These are phyloP conservation scores for Eupeodes latifasciatus DNA, from an alignment of 2,888 invertebrate genomes.

Conservation along the genomic window DNA sequence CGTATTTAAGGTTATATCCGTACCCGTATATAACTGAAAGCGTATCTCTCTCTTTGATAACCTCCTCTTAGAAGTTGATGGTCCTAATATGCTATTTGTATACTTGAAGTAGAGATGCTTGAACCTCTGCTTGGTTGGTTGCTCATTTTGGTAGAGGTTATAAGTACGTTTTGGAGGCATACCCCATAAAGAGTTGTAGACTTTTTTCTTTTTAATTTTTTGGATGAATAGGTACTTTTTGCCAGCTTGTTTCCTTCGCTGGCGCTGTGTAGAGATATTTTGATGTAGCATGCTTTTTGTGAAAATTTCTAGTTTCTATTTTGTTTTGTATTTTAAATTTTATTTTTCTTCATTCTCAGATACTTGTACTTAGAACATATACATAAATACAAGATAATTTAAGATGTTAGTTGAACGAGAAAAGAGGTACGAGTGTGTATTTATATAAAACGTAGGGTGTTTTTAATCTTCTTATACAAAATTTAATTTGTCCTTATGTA, in stretches of 20 bases:
- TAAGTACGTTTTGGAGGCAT: slow-evolving; percentile 25
- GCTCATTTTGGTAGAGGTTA: slow-evolving; percentile 57
- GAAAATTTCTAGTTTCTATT: not conserved
- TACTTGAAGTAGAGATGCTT: slow-evolving; percentile 62
- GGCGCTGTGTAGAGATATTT: not conserved
- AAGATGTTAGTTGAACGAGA: slow-evolving; percentile 9
- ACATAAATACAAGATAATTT: slow-evolving; percentile 23
- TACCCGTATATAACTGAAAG: slow-evolving; percentile 13
- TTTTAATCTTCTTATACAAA: slow-evolving; percentile 62
- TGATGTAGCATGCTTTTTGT: slow-evolving; percentile 34
- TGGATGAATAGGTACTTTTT: slow-evolving; percentile 61
- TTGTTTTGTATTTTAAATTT: not conserved
- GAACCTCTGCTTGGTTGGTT: slow-evolving; percentile 57
- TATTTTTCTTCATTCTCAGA: not conserved
- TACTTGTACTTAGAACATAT: not conserved
- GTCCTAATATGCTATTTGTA: slow-evolving; percentile 66
- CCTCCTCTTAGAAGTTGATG: slow-evolving; percentile 56
- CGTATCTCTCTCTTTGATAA: slow-evolving; percentile 31
- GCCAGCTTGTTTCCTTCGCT: slow-evolving; percentile 53
- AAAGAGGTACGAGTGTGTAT: not conserved
- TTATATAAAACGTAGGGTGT: not conserved
- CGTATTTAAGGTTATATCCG: not conserved
- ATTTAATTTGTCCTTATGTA: slow-evolving; percentile 51
- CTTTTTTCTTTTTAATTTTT: slow-evolving; percentile 8
- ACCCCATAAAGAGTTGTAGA: slow-evolving; percentile 56